Evolutionary conservation across 2,888 invertebrate genomes (phyloP), one percentile per base, ranked within the genome.

Genomic region (Bibio marci): DNA sequence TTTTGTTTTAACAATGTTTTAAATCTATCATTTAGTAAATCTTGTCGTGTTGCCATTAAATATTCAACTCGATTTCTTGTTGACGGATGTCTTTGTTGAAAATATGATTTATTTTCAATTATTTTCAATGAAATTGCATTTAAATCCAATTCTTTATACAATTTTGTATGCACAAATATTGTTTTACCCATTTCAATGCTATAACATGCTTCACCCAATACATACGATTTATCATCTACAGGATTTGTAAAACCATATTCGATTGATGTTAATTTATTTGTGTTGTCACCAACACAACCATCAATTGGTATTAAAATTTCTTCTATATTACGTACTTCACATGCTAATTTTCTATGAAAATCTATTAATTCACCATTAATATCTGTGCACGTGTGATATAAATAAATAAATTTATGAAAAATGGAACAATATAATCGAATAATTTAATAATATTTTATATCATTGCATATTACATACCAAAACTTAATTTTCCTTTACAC

Each of bases 181-280:
- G 52, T 52, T 10, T 46, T 44, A 3, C 54, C 55, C 2, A 40
- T 42, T 5, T 37, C 27, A 8, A 43, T 45, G 22, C 48, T 45
- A 26, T 52, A 54, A 41, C 55, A 55, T 1, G 54, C 49, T 39
- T 53, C 53, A 5, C 54, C 55, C n/a, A n/a, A n/a, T n/a, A n/a
- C 44, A 22, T 46, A 46, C 0, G 50, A 45, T 6, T 48, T 35
- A 5, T 44, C 38, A 31, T 51, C 46, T 5, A 48, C 32, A 3
- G 55, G 54, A 48, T 55, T 48, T 7, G 52, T 48, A 33, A 48
- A 51, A 6, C 53, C 55, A 37, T 48, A 53, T 39, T 45, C 44
- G 4, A 48, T 48, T 7, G 49, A 45, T 8, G 46, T 48, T 18
- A 44, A 41, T 13, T 44, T 40, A n/a, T 38, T 37, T 22, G 22